Evolutionary conservation across 2,888 invertebrate species (phyloP), one percentile per base, ranked within the genome.

Genomic region (Cryptops parisi): DNA sequence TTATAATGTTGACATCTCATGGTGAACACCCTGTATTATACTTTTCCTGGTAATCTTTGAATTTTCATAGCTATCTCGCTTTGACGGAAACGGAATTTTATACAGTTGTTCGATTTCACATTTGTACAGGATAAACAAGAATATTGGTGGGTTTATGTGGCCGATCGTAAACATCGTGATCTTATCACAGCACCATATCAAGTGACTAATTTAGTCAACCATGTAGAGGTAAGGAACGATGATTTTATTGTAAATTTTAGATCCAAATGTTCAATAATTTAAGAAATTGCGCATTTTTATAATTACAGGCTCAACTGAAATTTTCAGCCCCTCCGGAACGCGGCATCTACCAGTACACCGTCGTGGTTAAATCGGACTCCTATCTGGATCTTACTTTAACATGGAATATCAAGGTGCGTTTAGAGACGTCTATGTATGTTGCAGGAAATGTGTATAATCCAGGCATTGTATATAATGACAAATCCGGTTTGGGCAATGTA

Each of bases 111-210:
- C n/a, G n/a, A n/a, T n/a, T n/a, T n/a, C n/a, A n/a, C n/a, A n/a
- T n/a, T n/a, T n/a, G n/a, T n/a, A n/a, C n/a, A 77, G 72, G 84
- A 84, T 60, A 93, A 98, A 68, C 94, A 94, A 68, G 98, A 99
- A 71, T 96, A 86, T 72, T 99, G 98, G 97, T 99, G 97, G 96
- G 84, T 96, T 59, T 98, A 97, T 70, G 84, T 98, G 62, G 87
- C 88, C 71, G 97, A 99, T 73, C 81, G 89, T 63, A 96, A 91
- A 72, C 86, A 85, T 60, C 83, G 82, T 67, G 84, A 86, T 57
- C 73, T 99, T 62, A 78, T 96, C 60, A 90, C 96, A 48, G 84
- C 89, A 60, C 96, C 97, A 41, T 84, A 86, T 67, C 85, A 93
- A 66, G 82, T 97, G 57, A 96, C 96, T 52, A 89, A 88, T 68